Percentiles rank a stretch among this genome's conserved stretches.
Evolutionary conservation across 1,140 invertebrate genomes (phyloP).

Genomic region (Drosophila pachea): DNA sequence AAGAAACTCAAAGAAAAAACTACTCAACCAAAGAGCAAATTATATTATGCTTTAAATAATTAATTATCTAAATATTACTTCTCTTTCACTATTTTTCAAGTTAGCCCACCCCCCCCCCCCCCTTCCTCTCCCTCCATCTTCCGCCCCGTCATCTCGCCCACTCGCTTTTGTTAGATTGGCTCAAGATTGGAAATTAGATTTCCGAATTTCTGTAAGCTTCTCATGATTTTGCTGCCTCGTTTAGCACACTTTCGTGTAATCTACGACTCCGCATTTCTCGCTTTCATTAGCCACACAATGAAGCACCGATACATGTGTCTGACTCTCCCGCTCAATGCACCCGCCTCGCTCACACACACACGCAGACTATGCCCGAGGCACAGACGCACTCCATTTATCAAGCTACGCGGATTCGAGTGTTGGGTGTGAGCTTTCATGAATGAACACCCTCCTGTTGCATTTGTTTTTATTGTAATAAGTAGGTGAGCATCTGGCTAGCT

Average conservation of each 20-base stretch:
- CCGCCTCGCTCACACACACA: background rate
- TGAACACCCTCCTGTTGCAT: conserved; percentile 77
- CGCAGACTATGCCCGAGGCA: too few relatives aligned
- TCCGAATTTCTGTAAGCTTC: background rate
- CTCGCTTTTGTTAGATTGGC: too few relatives aligned
- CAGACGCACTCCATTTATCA: conserved; percentile 5
- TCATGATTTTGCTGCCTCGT: conserved; percentile 5
- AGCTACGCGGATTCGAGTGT: conserved; percentile 21
- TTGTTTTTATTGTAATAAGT: conserved; percentile 64
- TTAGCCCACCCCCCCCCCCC: too few relatives aligned
- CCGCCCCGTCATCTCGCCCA: too few relatives aligned
- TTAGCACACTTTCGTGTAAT: conserved; percentile 13
- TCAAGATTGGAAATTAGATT: too few relatives aligned
- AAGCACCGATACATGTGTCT: conserved; percentile 2
- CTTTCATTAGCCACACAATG: conserved; percentile 6
- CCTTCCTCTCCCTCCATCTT: too few relatives aligned
- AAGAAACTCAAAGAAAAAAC: background rate
- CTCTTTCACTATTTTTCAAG: too few relatives aligned
- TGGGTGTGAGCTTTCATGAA: conserved; percentile 63
- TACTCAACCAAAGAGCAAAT: background rate
- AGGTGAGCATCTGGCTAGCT: conserved; percentile 25
- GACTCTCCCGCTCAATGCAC: background rate
- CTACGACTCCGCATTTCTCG: conserved; percentile 14
- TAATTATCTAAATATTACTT: background rate
- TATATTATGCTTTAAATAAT: too few relatives aligned